Evolutionary conservation across 1,140 invertebrate species (phyloP), one percentile per base, ranked within the genome.

Genomic region (Asbolus verrucosus): DNA sequence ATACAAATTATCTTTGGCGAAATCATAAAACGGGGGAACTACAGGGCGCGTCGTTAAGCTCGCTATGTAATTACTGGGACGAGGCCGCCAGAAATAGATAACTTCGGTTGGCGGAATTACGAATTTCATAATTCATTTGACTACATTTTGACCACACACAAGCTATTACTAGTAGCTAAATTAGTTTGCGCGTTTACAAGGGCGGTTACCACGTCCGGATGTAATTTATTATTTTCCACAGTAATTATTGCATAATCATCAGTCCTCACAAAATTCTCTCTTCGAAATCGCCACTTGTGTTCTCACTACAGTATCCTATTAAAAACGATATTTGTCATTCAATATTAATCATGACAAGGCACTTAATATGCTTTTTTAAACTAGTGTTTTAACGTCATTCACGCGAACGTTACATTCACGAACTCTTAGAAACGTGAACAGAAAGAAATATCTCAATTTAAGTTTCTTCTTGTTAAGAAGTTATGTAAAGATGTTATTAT

Each of bases 101-200:
- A 70, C 62, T 70, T 70, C 33, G 39, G 33, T 43, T 14, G 59
- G 41, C 63, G 30, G 36, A 70, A 70, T 70, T 65, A 70, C 62
- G 21, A 36, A 63, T 65, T 65, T 60, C 36, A 66, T 70, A 70
- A 70, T 60, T 70, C 60, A 61, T 66, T 70, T 70, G 46, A 50
- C 39, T 66, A 59, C 62, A 70, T 65, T 61, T 27, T 46, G 30
- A 60, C 18, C 60, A 21, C 54, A 62, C 60, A 69, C 60, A 60
- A 14, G 33, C 67, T 46, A 61, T 69, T 59, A 62, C 50, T 6
- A 63, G 21, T 19, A 11, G 15, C 36, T 50, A 50, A 63, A 69
- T 69, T 69, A 41, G 50, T 54, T 38, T 62, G 63, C 38, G 59
- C 39, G 59, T 54, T 54, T 38, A 67, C 43, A 60, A 31, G 31